phyloP scores from a whole-genome alignment of 2,797 vertebrate species.

The Manis javanica region DNA sequence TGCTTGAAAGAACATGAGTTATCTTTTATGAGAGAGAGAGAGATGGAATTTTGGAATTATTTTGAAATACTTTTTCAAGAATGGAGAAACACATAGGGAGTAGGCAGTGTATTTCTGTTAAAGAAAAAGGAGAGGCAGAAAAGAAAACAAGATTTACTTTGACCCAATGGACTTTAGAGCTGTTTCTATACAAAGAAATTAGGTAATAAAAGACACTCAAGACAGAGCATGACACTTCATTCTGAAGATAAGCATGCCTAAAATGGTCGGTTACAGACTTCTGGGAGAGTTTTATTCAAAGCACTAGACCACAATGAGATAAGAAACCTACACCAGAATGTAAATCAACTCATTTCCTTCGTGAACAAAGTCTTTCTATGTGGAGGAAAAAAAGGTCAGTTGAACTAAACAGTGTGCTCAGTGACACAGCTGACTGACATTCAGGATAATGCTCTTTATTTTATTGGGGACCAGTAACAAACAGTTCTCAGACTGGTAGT shows the following conservation, averaged over 20 bases:
- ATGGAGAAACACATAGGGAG: neutral
- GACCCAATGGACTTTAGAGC: neutral
- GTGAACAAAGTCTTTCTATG: neutral
- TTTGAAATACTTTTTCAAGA: conserved; percentile 29
- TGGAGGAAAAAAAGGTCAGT: neutral
- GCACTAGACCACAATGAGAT: neutral
- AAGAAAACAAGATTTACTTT: conserved; percentile 31
- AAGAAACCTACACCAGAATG: neutral
- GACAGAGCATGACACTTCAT: neutral
- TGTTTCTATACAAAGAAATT: neutral
- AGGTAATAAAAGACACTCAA: conserved; percentile 1
- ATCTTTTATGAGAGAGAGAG: neutral
- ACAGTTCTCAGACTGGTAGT: neutral
- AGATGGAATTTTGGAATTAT: neutral
- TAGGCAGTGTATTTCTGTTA: neutral
- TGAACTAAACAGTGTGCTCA: neutral
- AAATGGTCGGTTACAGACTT: neutral
- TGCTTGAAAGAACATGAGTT: neutral
- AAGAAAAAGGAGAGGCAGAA: neutral
- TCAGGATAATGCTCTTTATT: neutral
- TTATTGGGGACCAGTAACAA: neutral
- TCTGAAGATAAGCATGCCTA: neutral
- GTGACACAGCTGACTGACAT: neutral
- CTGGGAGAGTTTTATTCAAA: neutral
- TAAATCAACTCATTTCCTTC: conserved; percentile 47